Evolutionary conservation across 2,888 invertebrate species (phyloP), one percentile per base, ranked within the genome.

Genomic region (Nudaria mundana): DNA sequence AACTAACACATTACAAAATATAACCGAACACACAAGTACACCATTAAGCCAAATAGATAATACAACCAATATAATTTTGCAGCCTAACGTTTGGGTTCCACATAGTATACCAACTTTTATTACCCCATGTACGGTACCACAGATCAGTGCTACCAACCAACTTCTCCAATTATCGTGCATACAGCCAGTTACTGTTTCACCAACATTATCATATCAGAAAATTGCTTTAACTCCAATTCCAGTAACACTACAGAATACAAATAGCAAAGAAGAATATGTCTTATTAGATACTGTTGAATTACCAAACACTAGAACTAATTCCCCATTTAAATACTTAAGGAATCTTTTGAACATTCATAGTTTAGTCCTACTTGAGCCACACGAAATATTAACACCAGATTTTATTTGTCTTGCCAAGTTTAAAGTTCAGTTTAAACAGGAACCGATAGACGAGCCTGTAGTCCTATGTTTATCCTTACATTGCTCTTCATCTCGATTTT

Each of bases 241-340:
- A 8, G 23, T 30, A 13, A 7, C 24, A n/a, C 12, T 15, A 2
- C 11, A 11, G 7, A 20, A 35, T 8, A 2, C 14, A 30, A 30
- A 20, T 5, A 10, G 8, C 10, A 42, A 37, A 10, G 5, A 29
- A 6, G 49, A 52, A 8, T 39, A 25, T 16, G 47, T 84, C 13
- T 52, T 69, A 40, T 52, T 87, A 44, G 52, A 86, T 52, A 74
- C 80, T 1, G 56, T 68, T 5, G 77, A 83, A 43, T 53, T 86
- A 23, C 87, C 87, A 0, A 75, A 81, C 46, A 74, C 66, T 5
- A 78, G 44, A 66, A 84, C 85, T 0, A 39, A 50, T 10, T 76
- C 76, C 1, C 87, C 87, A 8, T 75, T 81, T 20, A 40, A 46
- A 23, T 88, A 87, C 59, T 65, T 87, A 3, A 71, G 66, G 54